A percentile compares a stretch with the other conserved stretches of the same genome.
Conservation (phyloP, 2,888 invertebrate species). For the Ennomos quercinarius region DNA sequence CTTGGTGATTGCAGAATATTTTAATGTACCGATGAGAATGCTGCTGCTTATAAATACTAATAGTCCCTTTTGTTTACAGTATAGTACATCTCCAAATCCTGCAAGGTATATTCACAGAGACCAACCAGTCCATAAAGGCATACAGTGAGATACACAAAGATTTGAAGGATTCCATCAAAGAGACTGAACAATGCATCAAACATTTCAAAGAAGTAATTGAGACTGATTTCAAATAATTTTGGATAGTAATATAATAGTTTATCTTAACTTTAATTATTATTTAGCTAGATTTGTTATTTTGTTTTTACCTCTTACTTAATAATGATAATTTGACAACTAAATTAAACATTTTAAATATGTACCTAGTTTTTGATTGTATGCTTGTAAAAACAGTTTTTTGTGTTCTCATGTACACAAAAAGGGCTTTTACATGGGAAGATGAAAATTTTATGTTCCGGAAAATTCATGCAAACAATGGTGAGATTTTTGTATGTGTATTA, state of each 20-base stretch:
- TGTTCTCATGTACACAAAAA: too few species aligned
- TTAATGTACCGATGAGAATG: too few species aligned
- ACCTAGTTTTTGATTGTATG: too few species aligned
- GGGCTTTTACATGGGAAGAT: too few species aligned
- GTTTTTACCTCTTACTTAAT: neutral
- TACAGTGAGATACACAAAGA: constrained; percentile 77
- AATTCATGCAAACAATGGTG: too few species aligned
- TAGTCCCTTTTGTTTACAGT: constrained; percentile 53
- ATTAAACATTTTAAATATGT: too few species aligned
- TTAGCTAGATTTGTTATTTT: neutral
- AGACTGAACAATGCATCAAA: constrained; percentile 69
- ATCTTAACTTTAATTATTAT: neutral
- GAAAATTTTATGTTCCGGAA: too few species aligned
- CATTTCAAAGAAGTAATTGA: constrained; percentile 66
- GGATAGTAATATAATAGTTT: neutral
- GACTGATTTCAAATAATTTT: constrained; percentile 50
- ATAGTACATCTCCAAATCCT: constrained; percentile 76
- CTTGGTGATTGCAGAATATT: too few species aligned
- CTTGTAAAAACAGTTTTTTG: too few species aligned
- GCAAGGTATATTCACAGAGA: constrained; percentile 76
- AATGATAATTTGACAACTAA: too few species aligned
- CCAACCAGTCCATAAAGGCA: constrained; percentile 75
- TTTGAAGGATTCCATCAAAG: constrained; percentile 68
- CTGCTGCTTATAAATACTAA: too few species aligned
- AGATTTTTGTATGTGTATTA: too few species aligned